Percentiles rank a stretch among this genome's conserved stretches.
Conservation (phyloP, 2,888 invertebrate species). For the Caenorhabditis uteleia region DNA sequence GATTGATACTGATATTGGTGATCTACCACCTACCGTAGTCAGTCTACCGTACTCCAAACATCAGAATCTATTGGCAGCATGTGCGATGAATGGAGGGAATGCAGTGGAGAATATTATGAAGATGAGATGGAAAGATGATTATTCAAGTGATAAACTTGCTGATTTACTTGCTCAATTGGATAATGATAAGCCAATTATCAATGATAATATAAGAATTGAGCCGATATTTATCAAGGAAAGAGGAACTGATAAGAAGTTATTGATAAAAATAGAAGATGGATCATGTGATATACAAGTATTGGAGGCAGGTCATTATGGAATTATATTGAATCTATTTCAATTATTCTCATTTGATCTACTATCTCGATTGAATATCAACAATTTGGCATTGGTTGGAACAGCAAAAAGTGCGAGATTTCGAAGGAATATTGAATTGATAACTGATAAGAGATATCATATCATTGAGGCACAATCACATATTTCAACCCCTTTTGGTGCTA, state of each 20-base stretch:
- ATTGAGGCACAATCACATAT: too few relatives aligned
- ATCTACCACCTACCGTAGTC: constrained; percentile 28
- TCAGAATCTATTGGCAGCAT: constrained; percentile 25
- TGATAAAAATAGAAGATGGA: neutral
- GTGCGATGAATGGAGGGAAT: constrained; percentile 49
- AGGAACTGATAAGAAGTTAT: constrained; percentile 4
- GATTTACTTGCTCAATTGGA: constrained; percentile 12
- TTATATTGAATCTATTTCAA: constrained; percentile 29
- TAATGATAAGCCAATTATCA: neutral
- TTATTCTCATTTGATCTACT: constrained; percentile 23
- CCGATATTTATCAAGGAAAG: constrained; percentile 34
- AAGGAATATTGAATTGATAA: constrained; percentile 10
- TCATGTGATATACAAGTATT: constrained; percentile 16
- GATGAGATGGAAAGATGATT: constrained; percentile 3
- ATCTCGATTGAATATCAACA: constrained; percentile 5
- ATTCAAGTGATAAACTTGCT: neutral
- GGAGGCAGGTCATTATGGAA: constrained; percentile 29
- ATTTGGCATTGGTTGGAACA: constrained; percentile 24
- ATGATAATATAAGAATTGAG: constrained; percentile 6
- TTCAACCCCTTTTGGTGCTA: constrained; percentile 25
- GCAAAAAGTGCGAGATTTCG: constrained; percentile 25
- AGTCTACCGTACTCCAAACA: constrained; percentile 23
- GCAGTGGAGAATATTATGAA: constrained; percentile 33
- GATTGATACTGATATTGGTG: neutral
- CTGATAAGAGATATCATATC: neutral